These are phyloP conservation scores for Marmota monax DNA, from an alignment of 2,113 vertebrate genomes.

Conservation along the genomic window DNA sequence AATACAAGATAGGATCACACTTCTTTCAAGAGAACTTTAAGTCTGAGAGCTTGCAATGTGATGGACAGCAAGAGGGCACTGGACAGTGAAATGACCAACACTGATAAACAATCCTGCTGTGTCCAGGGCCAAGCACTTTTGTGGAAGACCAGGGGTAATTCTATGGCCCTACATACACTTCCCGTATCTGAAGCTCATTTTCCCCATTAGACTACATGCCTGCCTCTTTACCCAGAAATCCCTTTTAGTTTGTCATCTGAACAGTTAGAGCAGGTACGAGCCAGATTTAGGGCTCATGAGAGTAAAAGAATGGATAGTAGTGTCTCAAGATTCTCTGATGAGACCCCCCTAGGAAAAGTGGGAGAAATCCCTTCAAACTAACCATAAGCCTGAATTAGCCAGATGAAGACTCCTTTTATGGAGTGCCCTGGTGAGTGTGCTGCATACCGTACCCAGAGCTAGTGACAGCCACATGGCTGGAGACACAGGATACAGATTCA, in stretches of 20 bases:
- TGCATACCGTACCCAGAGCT: not conserved
- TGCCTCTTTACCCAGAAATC: not conserved
- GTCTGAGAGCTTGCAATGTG: not conserved
- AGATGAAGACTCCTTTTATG: not conserved
- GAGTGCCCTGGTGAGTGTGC: accelerated
- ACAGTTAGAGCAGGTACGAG: not conserved
- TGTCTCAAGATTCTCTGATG: not conserved
- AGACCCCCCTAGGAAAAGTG: constrained; percentile 5
- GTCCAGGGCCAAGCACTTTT: not conserved
- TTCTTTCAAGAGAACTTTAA: not conserved
- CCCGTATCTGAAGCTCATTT: constrained; percentile 26
- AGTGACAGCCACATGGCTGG: accelerated
- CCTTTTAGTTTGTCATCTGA: constrained; percentile 28
- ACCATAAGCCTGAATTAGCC: not conserved
- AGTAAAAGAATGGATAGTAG: not conserved
- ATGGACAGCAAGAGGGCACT: not conserved
- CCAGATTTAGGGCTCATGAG: not conserved
- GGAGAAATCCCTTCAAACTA: not conserved
- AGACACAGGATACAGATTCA: not conserved
- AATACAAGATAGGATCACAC: not conserved
- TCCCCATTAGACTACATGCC: not conserved
- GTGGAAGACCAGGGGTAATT: not conserved
- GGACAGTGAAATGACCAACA: not conserved
- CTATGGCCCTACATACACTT: not conserved
- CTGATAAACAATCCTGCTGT: not conserved